These are phyloP conservation scores for Poecile atricapillus DNA, from an alignment of 2,113 vertebrate genomes.

Conservation along the genomic window DNA sequence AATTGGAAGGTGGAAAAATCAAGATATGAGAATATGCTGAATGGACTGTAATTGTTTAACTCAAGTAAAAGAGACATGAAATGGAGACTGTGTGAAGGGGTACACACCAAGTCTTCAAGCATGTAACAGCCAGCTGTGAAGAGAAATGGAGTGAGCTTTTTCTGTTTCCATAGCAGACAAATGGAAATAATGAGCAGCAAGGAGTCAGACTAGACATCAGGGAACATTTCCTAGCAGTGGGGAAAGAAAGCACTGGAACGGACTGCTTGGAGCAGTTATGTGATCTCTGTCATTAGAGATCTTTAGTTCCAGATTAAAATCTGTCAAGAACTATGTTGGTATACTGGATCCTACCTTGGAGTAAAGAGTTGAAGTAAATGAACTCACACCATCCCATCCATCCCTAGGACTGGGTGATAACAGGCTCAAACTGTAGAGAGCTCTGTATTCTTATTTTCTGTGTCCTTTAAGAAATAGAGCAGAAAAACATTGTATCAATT, in stretches of 20 bases:
- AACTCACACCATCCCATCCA: not conserved
- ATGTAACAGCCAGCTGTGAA: not conserved
- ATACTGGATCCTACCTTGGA: not conserved
- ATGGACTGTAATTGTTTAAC: not conserved
- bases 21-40: not conserved
- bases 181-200: conserved; percentile 10
- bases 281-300: conserved; percentile 15
- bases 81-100: not conserved
- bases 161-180: not conserved
- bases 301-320: conserved; percentile 11
- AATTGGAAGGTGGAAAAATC: not conserved
- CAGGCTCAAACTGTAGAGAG: not conserved
- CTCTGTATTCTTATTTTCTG: not conserved
- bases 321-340: not conserved
- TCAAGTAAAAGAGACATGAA: not conserved
- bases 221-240: not conserved
- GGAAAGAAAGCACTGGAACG: not conserved
- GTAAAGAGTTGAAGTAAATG: not conserved
- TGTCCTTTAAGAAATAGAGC: not conserved
- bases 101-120: not conserved
- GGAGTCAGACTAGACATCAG: not conserved
- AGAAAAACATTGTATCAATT: not conserved
- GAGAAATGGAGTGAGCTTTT: not conserved
- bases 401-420: not conserved
- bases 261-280: not conserved